These are phyloP conservation scores for Cepphus grylle DNA, from an alignment of 2,113 vertebrate species.

Conservation along the genomic window DNA sequence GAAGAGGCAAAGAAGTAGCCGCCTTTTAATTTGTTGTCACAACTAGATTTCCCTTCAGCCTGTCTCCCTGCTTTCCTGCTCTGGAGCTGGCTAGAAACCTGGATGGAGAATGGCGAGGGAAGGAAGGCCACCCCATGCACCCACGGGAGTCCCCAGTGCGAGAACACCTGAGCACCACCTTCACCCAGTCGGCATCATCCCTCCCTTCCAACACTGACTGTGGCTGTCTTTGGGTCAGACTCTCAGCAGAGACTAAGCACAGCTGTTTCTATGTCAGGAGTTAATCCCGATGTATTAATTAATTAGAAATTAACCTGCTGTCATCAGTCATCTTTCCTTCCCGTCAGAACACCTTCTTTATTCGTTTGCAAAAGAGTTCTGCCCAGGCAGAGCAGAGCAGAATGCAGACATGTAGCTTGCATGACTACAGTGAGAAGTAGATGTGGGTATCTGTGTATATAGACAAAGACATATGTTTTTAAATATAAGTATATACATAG, in stretches of 20 bases:
- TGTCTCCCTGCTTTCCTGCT: not conserved
- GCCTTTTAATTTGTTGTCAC: not conserved
- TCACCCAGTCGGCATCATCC: not conserved
- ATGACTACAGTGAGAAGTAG: not conserved
- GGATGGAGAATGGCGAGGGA: fast-evolving
- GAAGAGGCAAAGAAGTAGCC: not conserved
- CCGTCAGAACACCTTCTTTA: not conserved
- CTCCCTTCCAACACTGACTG: not conserved
- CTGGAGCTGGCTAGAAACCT: not conserved
- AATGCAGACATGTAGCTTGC: not conserved
- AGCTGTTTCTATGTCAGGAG: not conserved
- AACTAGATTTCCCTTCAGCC: not conserved
- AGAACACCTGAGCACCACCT: not conserved
- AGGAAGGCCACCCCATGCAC: no score
- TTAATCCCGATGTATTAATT: not conserved
- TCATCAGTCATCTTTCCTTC: not conserved
- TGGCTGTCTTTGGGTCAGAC: not conserved
- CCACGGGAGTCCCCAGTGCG: not conserved
- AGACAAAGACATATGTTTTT: not conserved
- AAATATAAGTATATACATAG: not conserved
- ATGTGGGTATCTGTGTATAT: not conserved
- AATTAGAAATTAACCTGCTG: not conserved
- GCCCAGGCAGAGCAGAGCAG: not conserved
- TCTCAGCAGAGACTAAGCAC: not conserved
- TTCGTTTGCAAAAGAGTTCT: not conserved